These are phyloP conservation scores for Champsocephalus gunnari DNA, from an alignment of 2,797 vertebrate species.

Conservation along the genomic window DNA sequence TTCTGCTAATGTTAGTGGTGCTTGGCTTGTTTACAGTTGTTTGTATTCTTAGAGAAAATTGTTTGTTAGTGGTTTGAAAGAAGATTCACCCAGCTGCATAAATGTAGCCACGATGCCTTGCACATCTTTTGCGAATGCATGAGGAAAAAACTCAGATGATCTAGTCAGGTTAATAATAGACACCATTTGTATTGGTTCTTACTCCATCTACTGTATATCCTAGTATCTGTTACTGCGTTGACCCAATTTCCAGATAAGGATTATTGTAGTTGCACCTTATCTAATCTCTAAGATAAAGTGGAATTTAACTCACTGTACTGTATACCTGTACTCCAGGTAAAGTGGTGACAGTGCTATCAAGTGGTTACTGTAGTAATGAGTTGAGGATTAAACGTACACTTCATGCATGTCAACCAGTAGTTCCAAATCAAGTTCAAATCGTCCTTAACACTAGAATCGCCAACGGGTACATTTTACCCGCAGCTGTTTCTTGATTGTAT, in stretches of 20 bases:
- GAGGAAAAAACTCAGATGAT: conserved; percentile 2
- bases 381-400: conserved; percentile 29
- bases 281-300: conserved; percentile 34
- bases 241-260: conserved; percentile 33
- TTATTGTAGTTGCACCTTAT: conserved; percentile 43
- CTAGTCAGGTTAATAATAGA: conserved; percentile 3
- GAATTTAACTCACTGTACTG: not conserved
- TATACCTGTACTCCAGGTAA: conserved; percentile 15
- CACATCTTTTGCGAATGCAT: conserved; percentile 6
- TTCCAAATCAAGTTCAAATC: not conserved
- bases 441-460: too few species aligned
- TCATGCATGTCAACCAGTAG: not conserved
- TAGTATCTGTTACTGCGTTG: conserved; percentile 19
- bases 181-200: conserved; percentile 14
- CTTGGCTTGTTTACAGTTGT: conserved; percentile 34
- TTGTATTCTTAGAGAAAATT: conserved; percentile 4
- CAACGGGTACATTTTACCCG: too few species aligned
- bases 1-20: conserved; percentile 35
- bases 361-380: conserved; percentile 19
- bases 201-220: conserved; percentile 19
- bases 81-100: not conserved
- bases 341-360: conserved; percentile 1
- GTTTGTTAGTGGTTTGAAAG: conserved; percentile 13
- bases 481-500: too few species aligned
- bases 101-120: not conserved